These are phyloP conservation scores for Circaetus cinerascens DNA, from an alignment of 2,113 vertebrate species.

Conservation along the genomic window DNA sequence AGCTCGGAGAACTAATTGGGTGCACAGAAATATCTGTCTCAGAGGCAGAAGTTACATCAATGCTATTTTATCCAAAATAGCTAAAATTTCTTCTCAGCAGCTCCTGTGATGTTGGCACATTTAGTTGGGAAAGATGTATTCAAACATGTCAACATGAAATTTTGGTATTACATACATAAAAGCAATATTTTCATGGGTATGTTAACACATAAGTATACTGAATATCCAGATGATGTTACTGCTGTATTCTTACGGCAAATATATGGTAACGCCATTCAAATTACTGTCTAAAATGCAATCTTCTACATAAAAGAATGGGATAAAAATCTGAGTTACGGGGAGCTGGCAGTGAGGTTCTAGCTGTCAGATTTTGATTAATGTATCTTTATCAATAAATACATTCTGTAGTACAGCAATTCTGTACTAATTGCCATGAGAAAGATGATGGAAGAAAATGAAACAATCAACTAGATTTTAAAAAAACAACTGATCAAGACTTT, in stretches of 20 bases:
- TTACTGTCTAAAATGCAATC: not conserved
- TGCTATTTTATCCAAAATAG: not conserved
- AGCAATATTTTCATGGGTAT: not conserved
- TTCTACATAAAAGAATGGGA: not conserved
- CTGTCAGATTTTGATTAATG: not conserved
- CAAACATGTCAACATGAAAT: not conserved
- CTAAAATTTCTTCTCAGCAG: not conserved
- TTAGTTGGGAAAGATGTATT: not conserved
- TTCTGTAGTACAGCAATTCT: not conserved
- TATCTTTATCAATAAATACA: not conserved
- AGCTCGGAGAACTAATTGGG: not conserved
- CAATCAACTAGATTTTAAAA: not conserved
- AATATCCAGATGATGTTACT: not conserved
- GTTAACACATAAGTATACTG: not conserved
- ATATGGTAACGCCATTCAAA: not conserved
- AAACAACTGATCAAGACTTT: not conserved
- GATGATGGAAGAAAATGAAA: not conserved
- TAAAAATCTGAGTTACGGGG: not conserved
- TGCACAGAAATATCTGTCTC: not conserved
- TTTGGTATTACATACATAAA: not conserved
- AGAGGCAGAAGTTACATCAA: not conserved
- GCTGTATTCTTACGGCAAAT: not conserved
- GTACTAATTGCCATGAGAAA: not conserved
- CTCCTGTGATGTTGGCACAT: not conserved
- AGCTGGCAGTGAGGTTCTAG: not conserved